Evolutionary conservation across 2,888 invertebrate genomes (phyloP).

Genomic region (Drosophila rellima): DNA sequence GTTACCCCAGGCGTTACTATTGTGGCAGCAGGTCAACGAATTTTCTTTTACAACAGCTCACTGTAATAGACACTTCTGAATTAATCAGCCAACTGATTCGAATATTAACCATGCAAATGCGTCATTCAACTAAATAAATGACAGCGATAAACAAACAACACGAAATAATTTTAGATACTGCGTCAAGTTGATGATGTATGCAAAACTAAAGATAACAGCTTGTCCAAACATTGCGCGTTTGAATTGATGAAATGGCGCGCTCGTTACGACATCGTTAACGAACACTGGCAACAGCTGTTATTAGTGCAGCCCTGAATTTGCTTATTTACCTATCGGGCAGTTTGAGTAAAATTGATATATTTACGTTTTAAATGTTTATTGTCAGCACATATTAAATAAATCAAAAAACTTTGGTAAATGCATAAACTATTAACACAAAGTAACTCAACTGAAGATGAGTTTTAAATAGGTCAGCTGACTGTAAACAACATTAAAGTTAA

Average conservation of each 20-base stretch:
- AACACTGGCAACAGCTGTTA: slow-evolving; percentile 16
- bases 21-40: slow-evolving; percentile 42
- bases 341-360: slow-evolving; percentile 4
- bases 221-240: slow-evolving; percentile 21
- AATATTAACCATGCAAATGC: slow-evolving; percentile 22
- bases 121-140: slow-evolving; percentile 13
- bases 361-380: neutral
- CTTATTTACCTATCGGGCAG: slow-evolving; percentile 20
- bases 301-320: slow-evolving; percentile 32
- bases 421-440: neutral
- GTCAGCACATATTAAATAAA: neutral
- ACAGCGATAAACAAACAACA: slow-evolving; percentile 2
- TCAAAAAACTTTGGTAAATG: slow-evolving; percentile 8
- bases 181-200: slow-evolving; percentile 29
- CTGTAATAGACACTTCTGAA: neutral
- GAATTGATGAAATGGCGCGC: slow-evolving; percentile 29
- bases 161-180: slow-evolving; percentile 2
- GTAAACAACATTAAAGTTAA: neutral
- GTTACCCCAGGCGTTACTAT: slow-evolving; percentile 31
- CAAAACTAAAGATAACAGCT: slow-evolving; percentile 28
- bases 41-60: slow-evolving; percentile 28
- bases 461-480: slow-evolving; percentile 1
- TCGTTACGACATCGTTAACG: slow-evolving; percentile 7
- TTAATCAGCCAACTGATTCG: neutral
- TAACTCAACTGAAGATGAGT: neutral